phyloP scores from a whole-genome alignment of 2,797 vertebrate species.

The Cyprinodon diabolis region DNA sequence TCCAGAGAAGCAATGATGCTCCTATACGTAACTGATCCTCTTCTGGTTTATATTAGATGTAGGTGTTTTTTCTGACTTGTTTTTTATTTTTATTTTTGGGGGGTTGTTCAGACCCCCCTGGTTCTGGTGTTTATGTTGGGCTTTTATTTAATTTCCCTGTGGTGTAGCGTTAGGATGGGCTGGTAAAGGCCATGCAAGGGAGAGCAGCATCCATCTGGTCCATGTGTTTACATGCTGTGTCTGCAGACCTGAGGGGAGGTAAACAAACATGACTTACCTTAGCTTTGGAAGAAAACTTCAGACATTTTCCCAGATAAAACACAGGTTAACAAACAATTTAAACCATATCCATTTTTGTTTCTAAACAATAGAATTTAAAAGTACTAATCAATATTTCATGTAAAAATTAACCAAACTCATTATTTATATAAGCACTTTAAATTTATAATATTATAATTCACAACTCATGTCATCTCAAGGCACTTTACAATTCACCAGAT shows the following conservation, averaged over 20 bases:
- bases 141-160: neutral
- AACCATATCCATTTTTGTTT: neutral
- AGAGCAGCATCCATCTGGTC: constrained; percentile 32
- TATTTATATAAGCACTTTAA: neutral
- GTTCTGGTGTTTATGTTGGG: constrained; percentile 6
- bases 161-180: constrained; percentile 1
- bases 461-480: too few species aligned
- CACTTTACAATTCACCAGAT: too few species aligned
- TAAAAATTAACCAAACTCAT: neutral
- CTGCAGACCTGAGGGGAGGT: constrained; percentile 18
- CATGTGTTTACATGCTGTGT: constrained; percentile 30
- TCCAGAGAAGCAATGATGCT: constrained; percentile 39
- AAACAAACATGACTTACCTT: neutral
- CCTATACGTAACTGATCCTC: constrained; percentile 31
- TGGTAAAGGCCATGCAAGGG: constrained; percentile 33
- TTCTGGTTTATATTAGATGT: constrained; percentile 9
- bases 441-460: too few species aligned
- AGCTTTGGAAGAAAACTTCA: neutral
- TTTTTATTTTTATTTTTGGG: neutral
- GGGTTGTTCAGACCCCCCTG: neutral
- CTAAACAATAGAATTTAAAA: neutral
- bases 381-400: neutral
- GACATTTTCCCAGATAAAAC: neutral
- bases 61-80: neutral
- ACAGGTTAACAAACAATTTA: too few species aligned